Evolutionary conservation across 2,797 vertebrate genomes (phyloP).

Genomic region (Sitta carolinensis): DNA sequence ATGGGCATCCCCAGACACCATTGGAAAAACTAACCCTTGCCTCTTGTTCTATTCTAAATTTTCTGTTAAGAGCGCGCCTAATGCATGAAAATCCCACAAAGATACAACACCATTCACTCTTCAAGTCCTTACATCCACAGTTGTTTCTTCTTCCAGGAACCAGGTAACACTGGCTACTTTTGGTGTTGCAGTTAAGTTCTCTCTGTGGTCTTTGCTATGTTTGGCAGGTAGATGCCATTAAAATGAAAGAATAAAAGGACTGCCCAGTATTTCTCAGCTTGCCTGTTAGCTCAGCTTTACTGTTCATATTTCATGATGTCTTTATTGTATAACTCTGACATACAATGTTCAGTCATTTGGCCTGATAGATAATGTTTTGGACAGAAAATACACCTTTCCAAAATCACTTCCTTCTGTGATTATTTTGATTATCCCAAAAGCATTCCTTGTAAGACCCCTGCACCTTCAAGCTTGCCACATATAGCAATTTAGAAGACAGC

Average conservation of each 20-base stretch:
- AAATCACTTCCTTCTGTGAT: neutral
- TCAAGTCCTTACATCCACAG: neutral
- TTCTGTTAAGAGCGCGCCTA: neutral
- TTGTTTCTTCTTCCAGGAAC: neutral
- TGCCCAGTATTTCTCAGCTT: neutral
- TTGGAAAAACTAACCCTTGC: neutral
- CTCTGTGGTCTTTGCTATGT: neutral
- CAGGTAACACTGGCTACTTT: neutral
- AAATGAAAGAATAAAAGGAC: neutral
- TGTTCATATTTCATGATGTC: neutral
- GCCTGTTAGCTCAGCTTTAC: neutral
- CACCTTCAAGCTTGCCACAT: neutral
- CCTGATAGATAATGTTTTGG: neutral
- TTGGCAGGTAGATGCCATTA: neutral
- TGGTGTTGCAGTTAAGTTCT: neutral
- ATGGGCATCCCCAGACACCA: fast-evolving
- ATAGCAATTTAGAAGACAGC: neutral
- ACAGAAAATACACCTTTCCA: neutral
- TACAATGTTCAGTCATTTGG: fast-evolving
- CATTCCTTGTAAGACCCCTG: neutral
- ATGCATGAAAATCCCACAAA: neutral
- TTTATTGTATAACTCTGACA: neutral
- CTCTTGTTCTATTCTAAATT: neutral
- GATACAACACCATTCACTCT: neutral
- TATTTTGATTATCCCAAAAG: neutral